Evolutionary conservation across 2,797 vertebrate genomes (phyloP).

Genomic region (Pseudochaenichthys georgianus): DNA sequence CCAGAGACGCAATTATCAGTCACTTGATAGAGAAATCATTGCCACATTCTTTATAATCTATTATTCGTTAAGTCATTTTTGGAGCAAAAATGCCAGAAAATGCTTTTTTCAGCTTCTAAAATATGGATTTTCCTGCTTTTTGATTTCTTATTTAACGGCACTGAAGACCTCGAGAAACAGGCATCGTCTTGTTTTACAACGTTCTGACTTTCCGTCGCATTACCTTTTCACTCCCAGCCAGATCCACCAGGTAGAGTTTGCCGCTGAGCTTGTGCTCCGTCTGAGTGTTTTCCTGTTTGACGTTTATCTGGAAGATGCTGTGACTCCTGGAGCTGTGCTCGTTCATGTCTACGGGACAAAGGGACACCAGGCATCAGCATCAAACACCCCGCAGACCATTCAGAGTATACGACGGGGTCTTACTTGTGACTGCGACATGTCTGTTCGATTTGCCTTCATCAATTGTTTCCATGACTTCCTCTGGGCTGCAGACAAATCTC

Average conservation of each 20-base stretch:
- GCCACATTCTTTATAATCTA: too few relatives aligned
- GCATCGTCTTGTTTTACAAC: too few relatives aligned
- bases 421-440: constrained; percentile 98
- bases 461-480: constrained; percentile 99
- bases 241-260: constrained; percentile 97
- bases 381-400: background rate
- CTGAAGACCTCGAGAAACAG: too few relatives aligned
- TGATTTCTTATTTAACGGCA: too few relatives aligned
- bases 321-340: constrained; percentile 99
- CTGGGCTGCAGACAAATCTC: constrained; percentile 98
- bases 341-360: constrained; percentile 91
- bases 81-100: too few relatives aligned
- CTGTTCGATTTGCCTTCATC: constrained; percentile 98
- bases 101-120: too few relatives aligned
- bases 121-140: too few relatives aligned
- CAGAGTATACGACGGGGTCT: constrained; percentile 45
- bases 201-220: too few relatives aligned
- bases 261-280: constrained; percentile 98
- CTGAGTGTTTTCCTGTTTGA: constrained; percentile 98
- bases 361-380: fast-evolving
- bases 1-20: too few relatives aligned
- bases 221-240: constrained; percentile 98
- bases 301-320: constrained; percentile 98
- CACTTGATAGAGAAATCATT: too few relatives aligned
- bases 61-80: too few relatives aligned